Conservation (phyloP, 2,888 invertebrate genomes). For the Caenorhabditis japonica region DNA sequence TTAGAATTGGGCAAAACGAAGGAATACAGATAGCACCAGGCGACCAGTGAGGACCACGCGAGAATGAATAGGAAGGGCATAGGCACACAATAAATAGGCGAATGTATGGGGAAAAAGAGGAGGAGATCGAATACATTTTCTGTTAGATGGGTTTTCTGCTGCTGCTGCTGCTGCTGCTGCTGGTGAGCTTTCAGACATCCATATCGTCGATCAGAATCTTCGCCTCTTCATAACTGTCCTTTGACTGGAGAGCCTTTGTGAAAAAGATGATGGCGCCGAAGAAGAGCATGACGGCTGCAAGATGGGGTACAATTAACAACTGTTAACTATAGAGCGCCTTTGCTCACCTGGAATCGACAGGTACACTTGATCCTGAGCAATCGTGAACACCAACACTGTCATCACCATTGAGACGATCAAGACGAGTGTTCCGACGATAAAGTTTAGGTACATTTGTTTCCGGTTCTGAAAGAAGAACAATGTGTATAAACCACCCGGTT, state of each 20-base stretch:
- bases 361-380: slow-evolving; percentile 51
- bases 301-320: no score
- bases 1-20: slow-evolving; percentile 27
- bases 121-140: neutral
- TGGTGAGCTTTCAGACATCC: slow-evolving; percentile 41
- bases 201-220: slow-evolving; percentile 51
- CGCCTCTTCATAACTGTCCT: slow-evolving; percentile 52
- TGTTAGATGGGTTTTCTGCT: neutral
- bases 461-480: slow-evolving; percentile 27
- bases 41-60: slow-evolving; percentile 1
- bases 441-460: slow-evolving; percentile 50
- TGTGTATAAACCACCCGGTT: no score
- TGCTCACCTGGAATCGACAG: slow-evolving; percentile 54
- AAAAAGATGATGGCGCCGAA: slow-evolving; percentile 55
- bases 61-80: neutral
- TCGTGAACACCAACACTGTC: slow-evolving; percentile 39
- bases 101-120: neutral
- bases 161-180: no score
- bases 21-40: slow-evolving; percentile 36
- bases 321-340: no score
- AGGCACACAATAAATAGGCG: slow-evolving; percentile 29
- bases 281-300: slow-evolving; percentile 50
- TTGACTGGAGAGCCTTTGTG: slow-evolving; percentile 53
- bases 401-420: slow-evolving; percentile 40
- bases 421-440: slow-evolving; percentile 43